These are phyloP conservation scores for Mellilla xanthometata DNA, from an alignment of 2,888 invertebrate species.

Conservation along the genomic window DNA sequence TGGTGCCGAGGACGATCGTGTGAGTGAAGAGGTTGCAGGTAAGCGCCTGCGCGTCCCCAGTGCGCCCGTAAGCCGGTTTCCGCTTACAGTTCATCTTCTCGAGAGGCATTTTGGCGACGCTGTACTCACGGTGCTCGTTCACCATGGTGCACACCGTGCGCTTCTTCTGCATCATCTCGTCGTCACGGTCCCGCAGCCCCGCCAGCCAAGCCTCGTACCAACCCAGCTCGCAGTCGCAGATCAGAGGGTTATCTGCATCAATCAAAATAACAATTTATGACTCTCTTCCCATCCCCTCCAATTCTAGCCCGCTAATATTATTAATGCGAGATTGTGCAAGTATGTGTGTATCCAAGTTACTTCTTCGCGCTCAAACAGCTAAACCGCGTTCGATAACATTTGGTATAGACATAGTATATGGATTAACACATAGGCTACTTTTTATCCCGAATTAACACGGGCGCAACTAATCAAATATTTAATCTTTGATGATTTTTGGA, in stretches of 20 bases:
- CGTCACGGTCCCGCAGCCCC: conserved; percentile 90
- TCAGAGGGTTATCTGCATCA: conserved; percentile 90
- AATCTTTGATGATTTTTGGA: too few species aligned
- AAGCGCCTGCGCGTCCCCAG: conserved; percentile 47
- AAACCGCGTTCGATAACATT: too few species aligned
- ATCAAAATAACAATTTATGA: too few species aligned
- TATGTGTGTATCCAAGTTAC: neutral
- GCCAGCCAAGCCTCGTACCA: conserved; percentile 94
- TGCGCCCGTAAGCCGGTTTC: conserved; percentile 77
- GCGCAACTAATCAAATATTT: too few species aligned
- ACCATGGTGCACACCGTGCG: conserved; percentile 91
- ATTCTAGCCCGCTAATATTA: too few species aligned
- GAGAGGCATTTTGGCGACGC: conserved; percentile 90
- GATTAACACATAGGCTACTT: too few species aligned
- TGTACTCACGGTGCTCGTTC: conserved; percentile 91
- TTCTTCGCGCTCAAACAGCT: too few species aligned
- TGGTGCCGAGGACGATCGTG: conserved; percentile 48
- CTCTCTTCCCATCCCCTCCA: too few species aligned
- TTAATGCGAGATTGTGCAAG: too few species aligned
- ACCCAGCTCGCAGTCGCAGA: conserved; percentile 93
- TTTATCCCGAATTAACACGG: too few species aligned
- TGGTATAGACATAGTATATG: too few species aligned
- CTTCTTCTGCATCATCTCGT: conserved; percentile 94
- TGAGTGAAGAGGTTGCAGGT: conserved; percentile 49
- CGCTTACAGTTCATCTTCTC: conserved; percentile 93